Percentiles rank a stretch among this genome's conserved stretches.
phyloP scores from a whole-genome alignment of 2,113 vertebrate genomes.

The Ailurus styani region DNA sequence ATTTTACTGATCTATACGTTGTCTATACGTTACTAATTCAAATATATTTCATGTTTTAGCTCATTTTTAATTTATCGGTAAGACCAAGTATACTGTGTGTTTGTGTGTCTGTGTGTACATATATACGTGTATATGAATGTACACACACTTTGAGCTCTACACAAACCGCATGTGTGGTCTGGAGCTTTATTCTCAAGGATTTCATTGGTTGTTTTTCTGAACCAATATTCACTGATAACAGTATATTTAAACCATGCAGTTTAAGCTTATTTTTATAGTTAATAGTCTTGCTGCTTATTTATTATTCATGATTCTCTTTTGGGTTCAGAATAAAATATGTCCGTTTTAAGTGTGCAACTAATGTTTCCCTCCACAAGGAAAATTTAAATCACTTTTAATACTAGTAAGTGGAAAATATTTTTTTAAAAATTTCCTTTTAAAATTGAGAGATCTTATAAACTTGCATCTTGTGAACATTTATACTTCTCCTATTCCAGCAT shows the following conservation, averaged over 20 bases:
- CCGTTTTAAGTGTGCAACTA: not conserved
- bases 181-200: not conserved
- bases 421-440: not conserved
- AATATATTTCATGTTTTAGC: not conserved
- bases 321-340: not conserved
- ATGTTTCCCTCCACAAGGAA: not conserved
- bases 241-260: not conserved
- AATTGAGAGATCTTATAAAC: not conserved
- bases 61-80: not conserved
- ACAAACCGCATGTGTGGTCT: fast-evolving
- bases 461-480: not conserved
- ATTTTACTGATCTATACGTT: not conserved
- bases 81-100: not conserved
- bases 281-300: not conserved
- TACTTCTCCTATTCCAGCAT: not conserved
- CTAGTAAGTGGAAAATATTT: not conserved
- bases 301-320: not conserved
- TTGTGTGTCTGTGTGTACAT: not conserved
- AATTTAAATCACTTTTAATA: not conserved
- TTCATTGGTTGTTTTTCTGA: not conserved
- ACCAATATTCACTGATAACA: not conserved
- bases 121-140: too few relatives aligned
- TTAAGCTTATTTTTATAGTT: not conserved
- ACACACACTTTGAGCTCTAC: not conserved
- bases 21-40: not conserved